phyloP scores from a whole-genome alignment of 2,797 vertebrate genomes.

The Hydrolagus colliei region DNA sequence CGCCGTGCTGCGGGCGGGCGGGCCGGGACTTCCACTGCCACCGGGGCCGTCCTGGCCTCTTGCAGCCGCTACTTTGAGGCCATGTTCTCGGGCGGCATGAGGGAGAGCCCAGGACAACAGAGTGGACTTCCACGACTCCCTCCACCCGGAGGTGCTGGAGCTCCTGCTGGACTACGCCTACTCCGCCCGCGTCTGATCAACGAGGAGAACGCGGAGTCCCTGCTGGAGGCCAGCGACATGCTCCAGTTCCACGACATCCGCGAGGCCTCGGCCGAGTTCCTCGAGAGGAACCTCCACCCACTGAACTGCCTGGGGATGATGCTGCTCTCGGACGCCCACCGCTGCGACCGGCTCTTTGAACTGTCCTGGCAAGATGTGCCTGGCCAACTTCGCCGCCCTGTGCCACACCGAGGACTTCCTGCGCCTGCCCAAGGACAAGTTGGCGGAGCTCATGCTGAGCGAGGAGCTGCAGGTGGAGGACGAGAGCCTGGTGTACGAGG shows the following conservation, averaged over 20 bases:
- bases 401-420: conserved; percentile 71
- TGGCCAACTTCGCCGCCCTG: conserved; percentile 66
- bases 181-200: conserved; percentile 71
- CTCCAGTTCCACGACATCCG: conserved; percentile 76
- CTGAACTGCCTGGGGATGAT: conserved; percentile 79
- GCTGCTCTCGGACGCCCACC: conserved; percentile 72
- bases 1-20: conserved; percentile 63
- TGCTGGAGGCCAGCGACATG: conserved; percentile 76
- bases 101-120: conserved; percentile 64
- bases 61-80: conserved; percentile 77
- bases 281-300: conserved; percentile 73
- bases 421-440: conserved; percentile 64
- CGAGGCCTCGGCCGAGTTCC: conserved; percentile 68
- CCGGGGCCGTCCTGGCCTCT: conserved; percentile 70
- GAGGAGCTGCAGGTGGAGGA: conserved; percentile 77
- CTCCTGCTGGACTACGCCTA: conserved; percentile 73
- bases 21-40: conserved; percentile 66
- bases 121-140: conserved; percentile 70
- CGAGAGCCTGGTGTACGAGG: conserved; percentile 72
- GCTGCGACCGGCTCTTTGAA: conserved; percentile 68
- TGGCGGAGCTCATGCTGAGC: conserved; percentile 70
- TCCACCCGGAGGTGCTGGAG: conserved; percentile 75
- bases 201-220: conserved; percentile 74
- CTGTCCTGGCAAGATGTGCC: conserved; percentile 74
- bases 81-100: conserved; percentile 70